Percentiles rank a stretch among this genome's conserved stretches.
phyloP scores from a whole-genome alignment of 2,888 invertebrate genomes.

The Protula sp. region DNA sequence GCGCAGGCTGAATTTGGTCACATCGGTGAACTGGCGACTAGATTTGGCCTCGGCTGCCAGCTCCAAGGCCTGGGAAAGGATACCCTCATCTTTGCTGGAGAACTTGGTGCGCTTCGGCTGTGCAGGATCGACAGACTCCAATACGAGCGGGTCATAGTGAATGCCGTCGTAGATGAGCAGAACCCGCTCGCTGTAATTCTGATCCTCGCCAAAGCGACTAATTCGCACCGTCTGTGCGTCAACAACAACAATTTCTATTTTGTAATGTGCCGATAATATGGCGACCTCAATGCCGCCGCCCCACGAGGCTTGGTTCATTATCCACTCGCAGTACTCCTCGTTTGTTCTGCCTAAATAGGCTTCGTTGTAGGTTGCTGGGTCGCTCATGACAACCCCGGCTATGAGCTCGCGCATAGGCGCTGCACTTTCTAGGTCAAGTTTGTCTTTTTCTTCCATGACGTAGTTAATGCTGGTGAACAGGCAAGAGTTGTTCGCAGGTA shows the following conservation, averaged over 20 bases:
- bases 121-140: slow-evolving; percentile 63
- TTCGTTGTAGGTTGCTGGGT: slow-evolving; percentile 73
- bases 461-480: slow-evolving; percentile 83
- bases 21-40: slow-evolving; percentile 83
- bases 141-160: slow-evolving; percentile 88
- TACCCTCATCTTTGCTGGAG: slow-evolving; percentile 66
- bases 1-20: slow-evolving; percentile 76
- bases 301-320: slow-evolving; percentile 73
- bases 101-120: slow-evolving; percentile 67
- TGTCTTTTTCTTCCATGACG: slow-evolving; percentile 56
- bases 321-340: slow-evolving; percentile 83
- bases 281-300: slow-evolving; percentile 94
- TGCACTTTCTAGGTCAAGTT: slow-evolving; percentile 70
- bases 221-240: slow-evolving; percentile 81
- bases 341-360: slow-evolving; percentile 74
- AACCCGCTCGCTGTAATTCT: slow-evolving; percentile 74
- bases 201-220: slow-evolving; percentile 86
- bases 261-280: slow-evolving; percentile 77
- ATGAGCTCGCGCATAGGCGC: slow-evolving; percentile 79
- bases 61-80: slow-evolving; percentile 75
- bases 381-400: slow-evolving; percentile 73
- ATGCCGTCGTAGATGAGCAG: slow-evolving; percentile 91
- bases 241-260: slow-evolving; percentile 87
- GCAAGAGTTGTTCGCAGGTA: slow-evolving; percentile 94
- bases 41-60: slow-evolving; percentile 82